These are phyloP conservation scores for Eulemur coronatus DNA, from an alignment of 2,797 vertebrate genomes.

Conservation along the genomic window DNA sequence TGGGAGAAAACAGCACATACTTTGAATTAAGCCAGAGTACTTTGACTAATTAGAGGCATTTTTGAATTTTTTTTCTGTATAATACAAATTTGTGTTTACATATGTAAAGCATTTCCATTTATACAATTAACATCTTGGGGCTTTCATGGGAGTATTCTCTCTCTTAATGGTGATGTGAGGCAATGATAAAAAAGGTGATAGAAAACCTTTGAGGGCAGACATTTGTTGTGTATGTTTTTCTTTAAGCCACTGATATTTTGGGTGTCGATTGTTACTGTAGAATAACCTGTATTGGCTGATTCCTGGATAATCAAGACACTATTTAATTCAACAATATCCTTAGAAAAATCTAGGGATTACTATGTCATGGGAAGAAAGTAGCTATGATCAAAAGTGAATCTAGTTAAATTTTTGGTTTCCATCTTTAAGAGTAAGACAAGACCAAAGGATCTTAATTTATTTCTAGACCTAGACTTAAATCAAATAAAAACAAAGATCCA, in stretches of 20 bases:
- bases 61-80: conserved; percentile 55
- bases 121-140: not conserved
- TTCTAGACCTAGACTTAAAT: not conserved
- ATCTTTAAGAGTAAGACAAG: not conserved
- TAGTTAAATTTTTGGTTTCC: not conserved
- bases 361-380: not conserved
- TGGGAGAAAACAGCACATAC: not conserved
- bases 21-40: not conserved
- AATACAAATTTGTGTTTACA: conserved; percentile 37
- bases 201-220: not conserved
- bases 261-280: not conserved
- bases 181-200: not conserved
- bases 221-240: not conserved
- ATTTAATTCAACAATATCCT: not conserved
- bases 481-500: not conserved
- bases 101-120: conserved; percentile 27
- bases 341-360: not conserved
- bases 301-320: not conserved
- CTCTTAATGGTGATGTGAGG: rapidly evolving
- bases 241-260: not conserved
- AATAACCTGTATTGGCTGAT: not conserved
- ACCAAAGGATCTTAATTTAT: not conserved
- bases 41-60: not conserved
- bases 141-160: not conserved
- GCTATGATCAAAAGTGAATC: not conserved